Evolutionary conservation across 1,140 invertebrate species (phyloP), one percentile per base, ranked within the genome.

Genomic region (Hermetia illucens): DNA sequence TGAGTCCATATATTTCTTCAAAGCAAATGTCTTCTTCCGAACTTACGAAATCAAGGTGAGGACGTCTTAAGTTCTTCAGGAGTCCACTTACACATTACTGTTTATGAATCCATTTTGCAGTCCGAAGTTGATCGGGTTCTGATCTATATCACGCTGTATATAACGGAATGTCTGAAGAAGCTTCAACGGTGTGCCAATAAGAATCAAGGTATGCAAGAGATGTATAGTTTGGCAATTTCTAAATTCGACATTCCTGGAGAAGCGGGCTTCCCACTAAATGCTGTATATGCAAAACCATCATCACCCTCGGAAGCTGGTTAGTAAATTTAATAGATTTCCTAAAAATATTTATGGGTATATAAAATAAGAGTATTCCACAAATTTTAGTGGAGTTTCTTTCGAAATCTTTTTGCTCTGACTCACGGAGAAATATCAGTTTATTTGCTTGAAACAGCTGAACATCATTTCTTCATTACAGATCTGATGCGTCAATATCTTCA

Each of bases 1-100:
- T 68, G 96, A 98, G 72, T 85, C 93, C 20, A 67, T 99, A 8
- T 86, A 85, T 55, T 98, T 79, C 60, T 99, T 99, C 62, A 97
- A 95, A 70, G 92, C 96, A 2, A 98, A 98, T 68, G 93, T 99
- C 5, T 98, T 99, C 63, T 98, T 98, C 60, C 79, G 92, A 47
- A 97, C 91, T 30, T 98, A 96, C 64, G 94, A 98, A 69, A 93
- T 98, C 39, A 96, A 95, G 74, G 84, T 87, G 69, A 48, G 39
- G n/a, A n/a, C n/a, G n/a, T n/a, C n/a, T n/a, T n/a, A n/a, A n/a
- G n/a, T n/a, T n/a, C n/a, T n/a, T n/a, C 18, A 39, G 15, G 18
- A 4, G 10, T 17, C 13, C 8, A 16, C 27, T n/a, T 32, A 21
- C 20, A 31, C 29, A 18, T 40, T 21, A 15, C 21, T 38, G 12